Conservation (phyloP, 1,140 invertebrate genomes). For the Frieseomelitta varia region DNA sequence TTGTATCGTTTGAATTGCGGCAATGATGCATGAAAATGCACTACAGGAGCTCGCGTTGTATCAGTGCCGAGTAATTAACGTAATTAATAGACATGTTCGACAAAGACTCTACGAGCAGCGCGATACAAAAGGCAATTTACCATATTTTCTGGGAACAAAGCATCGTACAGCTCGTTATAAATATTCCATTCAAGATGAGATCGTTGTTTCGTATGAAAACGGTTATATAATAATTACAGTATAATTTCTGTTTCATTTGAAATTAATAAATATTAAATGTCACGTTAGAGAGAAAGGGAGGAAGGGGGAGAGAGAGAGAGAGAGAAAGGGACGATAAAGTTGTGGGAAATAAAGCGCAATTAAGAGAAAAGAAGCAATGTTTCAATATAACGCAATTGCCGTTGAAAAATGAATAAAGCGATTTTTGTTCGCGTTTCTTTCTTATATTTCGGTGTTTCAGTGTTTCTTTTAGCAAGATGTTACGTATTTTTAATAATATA, state of each 20-base stretch:
- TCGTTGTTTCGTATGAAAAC: not conserved
- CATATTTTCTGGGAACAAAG: not conserved
- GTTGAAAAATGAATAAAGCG: not conserved
- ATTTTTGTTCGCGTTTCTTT: not conserved
- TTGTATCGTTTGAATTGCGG: not conserved
- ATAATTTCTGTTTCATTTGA: not conserved
- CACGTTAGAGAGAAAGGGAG: too few relatives aligned
- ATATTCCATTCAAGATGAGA: constrained; percentile 3
- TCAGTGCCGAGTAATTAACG: constrained; percentile 1
- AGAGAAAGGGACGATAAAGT: too few relatives aligned
- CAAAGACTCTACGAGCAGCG: not conserved
- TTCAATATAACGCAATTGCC: not conserved
- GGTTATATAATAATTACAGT: constrained; percentile 1
- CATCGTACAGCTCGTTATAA: not conserved
- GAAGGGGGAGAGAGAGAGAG: not conserved
- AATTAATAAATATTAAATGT: constrained; percentile 9
- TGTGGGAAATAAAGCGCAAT: not conserved
- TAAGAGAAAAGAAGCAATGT: not conserved
- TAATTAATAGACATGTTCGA: constrained; percentile 19
- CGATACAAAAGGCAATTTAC: not conserved
- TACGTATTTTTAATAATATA: not conserved
- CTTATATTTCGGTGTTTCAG: not conserved
- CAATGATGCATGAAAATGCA: not conserved
- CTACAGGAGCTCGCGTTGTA: not conserved
- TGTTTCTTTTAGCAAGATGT: not conserved